Conservation (phyloP, 2,113 vertebrate genomes). For the Cricetomys ansorgei region DNA sequence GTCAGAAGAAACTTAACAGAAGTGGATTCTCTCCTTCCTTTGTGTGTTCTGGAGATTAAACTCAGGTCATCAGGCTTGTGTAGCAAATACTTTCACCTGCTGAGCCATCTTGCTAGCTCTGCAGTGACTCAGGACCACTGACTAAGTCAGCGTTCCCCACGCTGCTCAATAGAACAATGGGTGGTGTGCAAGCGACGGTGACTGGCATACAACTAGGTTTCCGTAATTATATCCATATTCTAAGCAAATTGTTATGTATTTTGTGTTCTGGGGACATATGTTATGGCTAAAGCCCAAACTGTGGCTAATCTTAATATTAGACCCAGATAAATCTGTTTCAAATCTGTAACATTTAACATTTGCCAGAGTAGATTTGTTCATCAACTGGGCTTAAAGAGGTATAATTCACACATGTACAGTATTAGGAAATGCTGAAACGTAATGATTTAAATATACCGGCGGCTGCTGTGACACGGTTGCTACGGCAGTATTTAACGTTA, state of each 20-base stretch:
- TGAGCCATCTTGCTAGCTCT: neutral
- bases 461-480: conserved; percentile 63
- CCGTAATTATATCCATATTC: conserved; percentile 72
- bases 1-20: neutral
- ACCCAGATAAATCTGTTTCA: conserved; percentile 81
- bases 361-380: conserved; percentile 80
- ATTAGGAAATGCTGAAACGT: conserved; percentile 76
- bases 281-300: conserved; percentile 80
- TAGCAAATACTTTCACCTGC: neutral
- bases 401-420: conserved; percentile 79
- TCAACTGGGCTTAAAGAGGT: conserved; percentile 76
- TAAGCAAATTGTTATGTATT: conserved; percentile 73
- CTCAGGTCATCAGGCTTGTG: neutral
- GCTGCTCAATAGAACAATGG: neutral
- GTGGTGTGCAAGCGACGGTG: neutral
- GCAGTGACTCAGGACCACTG: neutral
- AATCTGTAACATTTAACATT: conserved; percentile 78
- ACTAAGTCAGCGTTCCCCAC: rapidly evolving
- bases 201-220: neutral
- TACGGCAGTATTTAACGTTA: conserved; percentile 50
- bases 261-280: conserved; percentile 78
- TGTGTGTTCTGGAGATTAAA: neutral
- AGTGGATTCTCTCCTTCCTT: neutral
- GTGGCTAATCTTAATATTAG: conserved; percentile 82
- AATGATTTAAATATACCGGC: conserved; percentile 75